These are phyloP conservation scores for Caenorhabditis uteleia DNA, from an alignment of 2,888 invertebrate genomes.

Conservation along the genomic window DNA sequence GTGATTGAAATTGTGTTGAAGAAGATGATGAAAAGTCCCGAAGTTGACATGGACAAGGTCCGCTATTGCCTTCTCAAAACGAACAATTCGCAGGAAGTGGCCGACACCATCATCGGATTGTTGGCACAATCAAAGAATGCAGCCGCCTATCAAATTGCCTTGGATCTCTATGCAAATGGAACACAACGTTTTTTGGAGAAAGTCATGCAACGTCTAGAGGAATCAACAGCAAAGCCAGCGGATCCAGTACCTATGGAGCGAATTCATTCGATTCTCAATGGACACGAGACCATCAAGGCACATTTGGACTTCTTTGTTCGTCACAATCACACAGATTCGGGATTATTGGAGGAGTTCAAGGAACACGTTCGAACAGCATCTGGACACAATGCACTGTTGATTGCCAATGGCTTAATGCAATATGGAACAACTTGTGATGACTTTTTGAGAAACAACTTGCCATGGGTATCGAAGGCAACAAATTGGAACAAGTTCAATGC, in stretches of 20 bases:
- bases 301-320: constrained; percentile 96
- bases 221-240: constrained; percentile 5
- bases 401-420: constrained; percentile 98
- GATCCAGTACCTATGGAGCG: constrained; percentile 75
- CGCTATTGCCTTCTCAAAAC: constrained; percentile 29
- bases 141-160: constrained; percentile 96
- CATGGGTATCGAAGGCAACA: constrained; percentile 96
- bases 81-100: constrained; percentile 21
- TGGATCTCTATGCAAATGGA: constrained; percentile 97
- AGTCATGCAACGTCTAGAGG: constrained; percentile 5
- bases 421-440: constrained; percentile 98
- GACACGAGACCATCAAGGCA: constrained; percentile 92
- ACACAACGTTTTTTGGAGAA: constrained; percentile 75
- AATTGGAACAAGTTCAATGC: constrained; percentile 99
- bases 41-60: constrained; percentile 21
- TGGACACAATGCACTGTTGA: constrained; percentile 97
- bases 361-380: constrained; percentile 86
- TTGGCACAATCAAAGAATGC: constrained; percentile 34
- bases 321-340: constrained; percentile 95
- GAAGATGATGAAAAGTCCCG: constrained; percentile 71
- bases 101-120: constrained; percentile 15
- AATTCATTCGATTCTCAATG: constrained; percentile 87
- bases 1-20: constrained; percentile 87
- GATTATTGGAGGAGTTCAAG: constrained; percentile 76
- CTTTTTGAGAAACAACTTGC: constrained; percentile 90